Conservation (phyloP, 2,113 vertebrate species). For the Rynchops niger region DNA sequence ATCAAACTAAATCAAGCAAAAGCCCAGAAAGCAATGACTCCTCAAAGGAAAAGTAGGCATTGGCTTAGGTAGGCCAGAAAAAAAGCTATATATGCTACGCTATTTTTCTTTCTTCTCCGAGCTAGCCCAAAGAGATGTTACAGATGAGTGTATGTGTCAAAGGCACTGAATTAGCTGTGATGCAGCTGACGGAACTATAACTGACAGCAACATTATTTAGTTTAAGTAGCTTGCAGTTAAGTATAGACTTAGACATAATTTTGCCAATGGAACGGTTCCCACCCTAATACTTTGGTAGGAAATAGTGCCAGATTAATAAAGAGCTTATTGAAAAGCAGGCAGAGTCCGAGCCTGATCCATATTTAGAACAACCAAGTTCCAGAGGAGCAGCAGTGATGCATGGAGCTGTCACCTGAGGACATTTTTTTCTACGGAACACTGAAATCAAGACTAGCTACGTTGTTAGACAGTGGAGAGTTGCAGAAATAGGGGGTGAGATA, state of each 20-base stretch:
- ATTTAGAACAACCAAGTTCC: not conserved
- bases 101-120: not conserved
- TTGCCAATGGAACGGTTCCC: not conserved
- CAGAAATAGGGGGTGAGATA: not conserved
- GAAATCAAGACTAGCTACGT: not conserved
- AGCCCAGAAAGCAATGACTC: not conserved
- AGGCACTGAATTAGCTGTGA: not conserved
- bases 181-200: not conserved
- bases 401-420: not conserved
- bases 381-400: not conserved
- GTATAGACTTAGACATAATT: not conserved
- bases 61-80: not conserved
- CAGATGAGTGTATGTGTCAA: not conserved
- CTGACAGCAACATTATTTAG: not conserved
- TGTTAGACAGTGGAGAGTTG: not conserved
- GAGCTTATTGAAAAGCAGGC: not conserved
- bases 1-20: not conserved
- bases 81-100: not conserved
- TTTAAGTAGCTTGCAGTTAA: not conserved
- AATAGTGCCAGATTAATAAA: slow-evolving; percentile 16
- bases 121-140: not conserved
- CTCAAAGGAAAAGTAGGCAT: not conserved
- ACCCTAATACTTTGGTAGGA: not conserved
- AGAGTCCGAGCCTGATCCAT: not conserved
- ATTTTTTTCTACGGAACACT: not conserved